These are phyloP conservation scores for Linnaemya tessellans DNA, from an alignment of 2,888 invertebrate genomes.

Conservation along the genomic window DNA sequence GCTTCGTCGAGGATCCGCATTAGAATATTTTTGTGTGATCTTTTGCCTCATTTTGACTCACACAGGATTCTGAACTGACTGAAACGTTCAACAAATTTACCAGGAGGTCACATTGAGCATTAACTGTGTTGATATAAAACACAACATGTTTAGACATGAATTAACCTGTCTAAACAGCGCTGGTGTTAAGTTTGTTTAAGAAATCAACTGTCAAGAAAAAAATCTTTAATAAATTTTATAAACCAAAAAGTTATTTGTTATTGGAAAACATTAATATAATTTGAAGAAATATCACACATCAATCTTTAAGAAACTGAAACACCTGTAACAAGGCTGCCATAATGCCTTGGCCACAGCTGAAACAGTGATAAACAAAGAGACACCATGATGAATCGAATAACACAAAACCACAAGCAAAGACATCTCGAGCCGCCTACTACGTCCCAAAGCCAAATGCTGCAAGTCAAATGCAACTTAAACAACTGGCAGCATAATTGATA, in stretches of 20 bases:
- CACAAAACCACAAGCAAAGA: conserved; percentile 38
- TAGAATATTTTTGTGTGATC: too few relatives aligned
- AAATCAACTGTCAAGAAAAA: too few relatives aligned
- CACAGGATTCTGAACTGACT: too few relatives aligned
- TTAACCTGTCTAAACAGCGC: too few relatives aligned
- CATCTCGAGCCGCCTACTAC: conserved; percentile 52
- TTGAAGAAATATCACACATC: conserved; percentile 34
- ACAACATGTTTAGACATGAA: too few relatives aligned
- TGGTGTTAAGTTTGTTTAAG: too few relatives aligned
- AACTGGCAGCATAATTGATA: conserved; percentile 38
- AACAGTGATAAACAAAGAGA: conserved; percentile 47
- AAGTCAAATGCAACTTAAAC: neutral
- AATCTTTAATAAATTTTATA: neutral
- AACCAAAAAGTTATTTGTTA: neutral
- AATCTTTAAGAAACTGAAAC: conserved; percentile 40
- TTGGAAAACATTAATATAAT: conserved; percentile 33
- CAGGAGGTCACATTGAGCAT: too few relatives aligned
- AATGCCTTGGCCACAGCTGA: conserved; percentile 44
- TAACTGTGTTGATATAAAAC: too few relatives aligned
- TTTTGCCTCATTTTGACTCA: too few relatives aligned
- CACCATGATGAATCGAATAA: conserved; percentile 55
- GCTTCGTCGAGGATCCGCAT: too few relatives aligned
- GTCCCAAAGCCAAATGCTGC: neutral
- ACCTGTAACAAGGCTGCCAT: conserved; percentile 40
- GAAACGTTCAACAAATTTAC: too few relatives aligned